These are phyloP conservation scores for Poeciliopsis presidionis DNA, from an alignment of 2,797 vertebrate species.

Conservation along the genomic window DNA sequence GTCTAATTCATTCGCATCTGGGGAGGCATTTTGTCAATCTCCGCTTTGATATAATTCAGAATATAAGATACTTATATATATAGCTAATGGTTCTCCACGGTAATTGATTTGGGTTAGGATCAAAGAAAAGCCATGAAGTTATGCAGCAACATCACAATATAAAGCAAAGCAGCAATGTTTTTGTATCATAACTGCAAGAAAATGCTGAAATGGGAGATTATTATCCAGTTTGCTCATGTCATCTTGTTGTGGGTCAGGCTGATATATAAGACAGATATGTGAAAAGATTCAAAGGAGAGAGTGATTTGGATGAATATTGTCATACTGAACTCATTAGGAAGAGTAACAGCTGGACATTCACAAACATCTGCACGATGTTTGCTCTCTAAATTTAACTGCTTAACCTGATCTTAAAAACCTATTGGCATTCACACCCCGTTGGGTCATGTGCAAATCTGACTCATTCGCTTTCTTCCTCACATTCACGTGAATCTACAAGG, in stretches of 20 bases:
- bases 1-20: constrained; percentile 16
- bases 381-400: constrained; percentile 60
- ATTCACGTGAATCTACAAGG: neutral
- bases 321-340: constrained; percentile 68
- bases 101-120: constrained; percentile 48
- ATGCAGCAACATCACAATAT: constrained; percentile 41
- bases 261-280: constrained; percentile 29
- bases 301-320: constrained; percentile 48
- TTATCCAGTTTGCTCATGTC: constrained; percentile 12
- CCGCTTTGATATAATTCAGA: neutral
- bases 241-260: constrained; percentile 34
- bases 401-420: constrained; percentile 47
- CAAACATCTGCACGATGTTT: constrained; percentile 66
- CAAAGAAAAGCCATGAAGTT: constrained; percentile 39
- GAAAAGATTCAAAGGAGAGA: constrained; percentile 34
- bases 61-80: constrained; percentile 27
- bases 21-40: constrained; percentile 31
- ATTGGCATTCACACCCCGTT: neutral
- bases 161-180: constrained; percentile 31
- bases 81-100: constrained; percentile 32
- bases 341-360: constrained; percentile 70
- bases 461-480: neutral
- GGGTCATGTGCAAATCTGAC: constrained; percentile 20
- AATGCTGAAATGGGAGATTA: constrained; percentile 14
- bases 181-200: constrained; percentile 27